Evolutionary conservation across 2,797 vertebrate species (phyloP), one percentile per base, ranked within the genome.

Genomic region (Dallia pectoralis): DNA sequence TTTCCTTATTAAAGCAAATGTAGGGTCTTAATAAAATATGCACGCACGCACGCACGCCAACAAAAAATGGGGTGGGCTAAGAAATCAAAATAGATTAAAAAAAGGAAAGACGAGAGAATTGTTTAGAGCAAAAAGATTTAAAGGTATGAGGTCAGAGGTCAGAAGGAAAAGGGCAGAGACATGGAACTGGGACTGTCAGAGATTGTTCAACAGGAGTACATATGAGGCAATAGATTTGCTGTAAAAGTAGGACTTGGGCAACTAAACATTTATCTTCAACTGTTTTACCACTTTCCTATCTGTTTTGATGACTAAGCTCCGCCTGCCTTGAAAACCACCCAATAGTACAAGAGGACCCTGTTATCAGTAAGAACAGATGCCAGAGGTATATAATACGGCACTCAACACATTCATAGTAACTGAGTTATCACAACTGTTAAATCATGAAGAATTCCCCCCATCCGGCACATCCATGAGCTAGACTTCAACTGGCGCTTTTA

Each of bases 221-320:
- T 36, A 32, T 19, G 19, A 8, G 32, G 19, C 5, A 9, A 36
- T 11, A 66, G 30, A n/a, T 40, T 66, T 40, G n/a, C 64, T n/a
- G 1, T 67, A n/a, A 12, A 25, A 47, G 7, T 47, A 25, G 6
- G 36, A 25, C 25, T n/a, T 22, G 12, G 8, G 40, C 25, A 47
- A 25, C n/a, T 15, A 47, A n/a, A 22, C 9, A 25, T 14, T 11
- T 11, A n/a, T 18, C 12, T 18, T 67, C 44, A 33, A 22, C 36
- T 27, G 40, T 32, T 47, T 5, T 59, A 33, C 30, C 64, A 66
- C 33, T 56, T 33, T 56, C 53, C 8, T 30, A 53, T 56, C 49
- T 73, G 61, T 69, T 78, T 71, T 72, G 80, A 77, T 81, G 74
- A 81, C 66, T 40, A 14, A 36, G 74, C 67, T 67, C 27, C 59